Evolutionary conservation across 2,888 invertebrate species (phyloP).

Genomic region (Mycogona germanica): DNA sequence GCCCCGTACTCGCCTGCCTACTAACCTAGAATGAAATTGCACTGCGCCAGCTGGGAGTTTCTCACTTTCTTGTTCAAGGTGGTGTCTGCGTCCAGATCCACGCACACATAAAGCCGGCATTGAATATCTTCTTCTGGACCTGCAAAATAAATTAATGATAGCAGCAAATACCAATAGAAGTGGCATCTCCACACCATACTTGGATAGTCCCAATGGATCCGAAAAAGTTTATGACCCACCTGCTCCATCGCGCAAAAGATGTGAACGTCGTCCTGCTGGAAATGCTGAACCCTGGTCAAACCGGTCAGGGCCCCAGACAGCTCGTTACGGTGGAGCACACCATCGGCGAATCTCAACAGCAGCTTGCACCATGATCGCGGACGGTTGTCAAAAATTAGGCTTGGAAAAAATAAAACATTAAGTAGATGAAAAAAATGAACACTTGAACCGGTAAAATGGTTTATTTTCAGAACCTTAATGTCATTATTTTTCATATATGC

Average conservation of each 20-base stretch:
- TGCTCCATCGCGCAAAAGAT: constrained; percentile 84
- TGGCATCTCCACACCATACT: too few species aligned
- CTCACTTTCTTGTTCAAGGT: constrained; percentile 98
- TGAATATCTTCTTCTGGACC: constrained; percentile 52
- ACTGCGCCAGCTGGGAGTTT: constrained; percentile 93
- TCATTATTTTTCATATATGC: too few species aligned
- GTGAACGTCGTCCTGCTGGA: constrained; percentile 99
- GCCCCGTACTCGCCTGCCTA: too few species aligned
- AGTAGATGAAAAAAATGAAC: too few species aligned
- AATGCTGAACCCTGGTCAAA: constrained; percentile 89
- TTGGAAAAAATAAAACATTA: constrained; percentile 27
- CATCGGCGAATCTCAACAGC: constrained; percentile 90
- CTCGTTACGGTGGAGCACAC: constrained; percentile 93
- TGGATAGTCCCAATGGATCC: too few species aligned
- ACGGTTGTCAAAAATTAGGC: constrained; percentile 60
- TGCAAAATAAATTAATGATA: constrained; percentile 20
- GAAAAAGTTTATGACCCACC: too few species aligned
- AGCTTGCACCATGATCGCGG: constrained; percentile 90
- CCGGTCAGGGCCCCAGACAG: constrained; percentile 88
- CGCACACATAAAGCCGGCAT: constrained; percentile 79
- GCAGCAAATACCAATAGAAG: too few species aligned
- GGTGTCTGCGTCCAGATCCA: constrained; percentile 81
- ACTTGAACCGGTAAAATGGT: too few species aligned
- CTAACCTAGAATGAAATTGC: constrained; percentile 90
- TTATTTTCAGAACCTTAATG: too few species aligned